phyloP scores from a whole-genome alignment of 2,113 vertebrate genomes.

The Dolichotis patagonum region DNA sequence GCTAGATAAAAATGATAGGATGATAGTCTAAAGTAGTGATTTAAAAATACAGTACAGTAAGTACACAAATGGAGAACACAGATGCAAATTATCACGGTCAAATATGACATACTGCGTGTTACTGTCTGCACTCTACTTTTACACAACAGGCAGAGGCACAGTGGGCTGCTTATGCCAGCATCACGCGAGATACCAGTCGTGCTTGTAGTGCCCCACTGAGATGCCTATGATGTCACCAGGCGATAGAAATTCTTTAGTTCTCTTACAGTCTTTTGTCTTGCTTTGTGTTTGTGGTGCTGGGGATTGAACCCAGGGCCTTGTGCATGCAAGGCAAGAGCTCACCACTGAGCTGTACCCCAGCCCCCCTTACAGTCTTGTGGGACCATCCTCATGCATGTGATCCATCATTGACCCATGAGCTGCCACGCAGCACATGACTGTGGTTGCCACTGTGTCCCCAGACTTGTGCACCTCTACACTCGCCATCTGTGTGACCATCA shows the following conservation, averaged over 20 bases:
- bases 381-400: neutral
- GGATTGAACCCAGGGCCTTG: neutral
- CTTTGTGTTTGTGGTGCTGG: neutral
- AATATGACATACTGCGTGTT: neutral
- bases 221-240: neutral
- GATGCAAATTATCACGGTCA: neutral
- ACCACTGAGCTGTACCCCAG: neutral
- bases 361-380: neutral
- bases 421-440: neutral
- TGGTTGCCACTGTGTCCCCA: neutral
- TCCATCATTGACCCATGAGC: neutral
- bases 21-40: neutral
- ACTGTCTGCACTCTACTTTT: neutral
- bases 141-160: neutral
- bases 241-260: neutral
- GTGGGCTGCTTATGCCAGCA: rapidly evolving
- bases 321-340: neutral
- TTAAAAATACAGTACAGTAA: neutral
- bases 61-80: neutral
- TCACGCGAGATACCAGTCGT: too few species aligned
- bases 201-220: neutral
- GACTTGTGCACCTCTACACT: too few species aligned
- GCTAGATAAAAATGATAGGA: neutral
- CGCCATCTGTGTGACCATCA: neutral
- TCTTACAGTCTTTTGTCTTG: neutral